Evolutionary conservation across 1,140 invertebrate genomes (phyloP), one percentile per base, ranked within the genome.

Genomic region (Saxidomus purpurata): DNA sequence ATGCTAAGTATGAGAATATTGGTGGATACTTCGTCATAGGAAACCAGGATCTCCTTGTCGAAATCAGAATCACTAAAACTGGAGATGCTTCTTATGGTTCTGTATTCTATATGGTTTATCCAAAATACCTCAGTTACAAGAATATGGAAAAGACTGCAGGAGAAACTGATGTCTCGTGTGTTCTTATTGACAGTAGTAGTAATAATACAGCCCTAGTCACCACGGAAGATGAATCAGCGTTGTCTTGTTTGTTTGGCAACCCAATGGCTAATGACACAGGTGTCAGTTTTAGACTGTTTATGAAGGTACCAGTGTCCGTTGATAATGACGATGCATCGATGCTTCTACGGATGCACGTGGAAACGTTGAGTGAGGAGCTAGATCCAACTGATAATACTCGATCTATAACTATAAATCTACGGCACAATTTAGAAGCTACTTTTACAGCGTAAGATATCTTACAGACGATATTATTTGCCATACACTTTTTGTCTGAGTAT

Each of bases 81-180:
- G 86, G 86, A n/a, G 77, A 88, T 28, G 52, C 86, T n/a, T 40
- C 71, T 17, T 88, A 81, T 31, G 77, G 86, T 1, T 88, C 86
- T 0, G 61, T 63, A 2, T 71, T 88, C 28, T 69, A 43, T n/a
- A 15, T 88, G 38, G 25, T 67, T 0, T 80, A 36, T 38, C 76
- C 61, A 6, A 67, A 79, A 19, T 79, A 49, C 31, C 47, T 85
- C 4, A 31, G 69, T 25, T 85, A 74, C 34, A 74, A 31, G 19
- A 76, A 69, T 13, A 31, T 87, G n/a, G 36, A 61, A 19, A 36
- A 79, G 36, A 28, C 55, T n/a, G 13, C 19, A 1, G 49, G 49
- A 31, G 36, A 55, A 52, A 76, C 15, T 1, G 43, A 52, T 36
- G 49, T 76, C 2, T n/a, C 25, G 28, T 86, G 83, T 71, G 19